These are phyloP conservation scores for Lasioglossum villosulum DNA, from an alignment of 2,888 invertebrate species.

Conservation along the genomic window DNA sequence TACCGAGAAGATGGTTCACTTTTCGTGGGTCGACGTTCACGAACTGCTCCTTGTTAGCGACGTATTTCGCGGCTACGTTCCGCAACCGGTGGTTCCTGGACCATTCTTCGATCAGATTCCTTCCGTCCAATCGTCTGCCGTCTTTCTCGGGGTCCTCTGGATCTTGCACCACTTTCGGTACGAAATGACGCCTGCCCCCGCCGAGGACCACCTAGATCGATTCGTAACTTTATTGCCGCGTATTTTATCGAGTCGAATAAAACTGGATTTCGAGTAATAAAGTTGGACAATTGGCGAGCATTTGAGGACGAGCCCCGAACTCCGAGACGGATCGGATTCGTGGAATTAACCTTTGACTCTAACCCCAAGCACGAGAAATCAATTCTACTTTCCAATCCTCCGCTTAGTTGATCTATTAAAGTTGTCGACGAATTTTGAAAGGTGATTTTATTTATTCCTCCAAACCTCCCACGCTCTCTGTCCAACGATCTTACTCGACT, in stretches of 20 bases:
- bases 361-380: conserved; percentile 1
- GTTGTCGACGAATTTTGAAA: background rate
- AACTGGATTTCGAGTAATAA: conserved; percentile 43
- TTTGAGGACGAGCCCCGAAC: background rate
- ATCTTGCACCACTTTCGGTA: conserved; percentile 90
- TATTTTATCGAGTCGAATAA: conserved; percentile 42
- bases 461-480: background rate
- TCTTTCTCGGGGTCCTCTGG: conserved; percentile 90
- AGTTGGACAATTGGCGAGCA: conserved; percentile 33
- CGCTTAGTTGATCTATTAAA: background rate
- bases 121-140: conserved; percentile 90
- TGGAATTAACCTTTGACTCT: conserved; percentile 33
- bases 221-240: conserved; percentile 46
- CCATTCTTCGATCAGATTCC: conserved; percentile 93
- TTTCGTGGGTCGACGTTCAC: conserved; percentile 89
- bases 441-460: background rate
- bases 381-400: conserved; percentile 17
- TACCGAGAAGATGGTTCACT: conserved; percentile 91
- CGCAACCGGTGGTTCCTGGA: conserved; percentile 90
- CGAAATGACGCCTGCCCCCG: conserved; percentile 91
- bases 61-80: conserved; percentile 89
- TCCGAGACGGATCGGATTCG: conserved; percentile 15
- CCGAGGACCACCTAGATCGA: conserved; percentile 90
- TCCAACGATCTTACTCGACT: background rate
- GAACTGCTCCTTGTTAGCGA: conserved; percentile 90